Base-by-base conservation (phyloP, 2,797 vertebrate genomes). In the Macrochelys suwanniensis region DNA sequence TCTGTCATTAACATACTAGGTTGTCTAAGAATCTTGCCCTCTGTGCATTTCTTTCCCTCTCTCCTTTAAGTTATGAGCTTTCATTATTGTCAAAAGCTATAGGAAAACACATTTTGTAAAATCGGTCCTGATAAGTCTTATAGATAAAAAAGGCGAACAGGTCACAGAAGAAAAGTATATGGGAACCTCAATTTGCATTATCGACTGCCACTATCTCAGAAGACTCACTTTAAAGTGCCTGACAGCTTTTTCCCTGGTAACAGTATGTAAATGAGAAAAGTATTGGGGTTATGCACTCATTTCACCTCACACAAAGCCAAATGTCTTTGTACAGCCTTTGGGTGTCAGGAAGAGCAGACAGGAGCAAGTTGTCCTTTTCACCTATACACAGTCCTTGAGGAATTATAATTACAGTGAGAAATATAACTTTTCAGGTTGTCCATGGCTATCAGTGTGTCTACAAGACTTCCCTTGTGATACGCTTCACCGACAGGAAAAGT, bases 101-200 rank as follows among this genome's bases (percentile, higher is more conserved):
- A 84, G 89, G 49, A 95, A 95, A 97, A 89, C 0, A 1, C 17
- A 74, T 94, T 89, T 91, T 90, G 83, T 93, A 93, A 95, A 95
- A 91, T 88, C 51, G 92, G 50, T 68, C 77, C 89, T 96, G 88
- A 85, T 93, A 91, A 95, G 37, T 80, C 28, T 42, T 77, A 25
- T 3, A 91, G 89, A 93, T 94, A 89, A 95, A 91, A 91, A 92
- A 87, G 84, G 92, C 6, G 1, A 92, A 88, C 11, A 85, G 82
- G 87, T 97, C 87, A 92, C 8, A 53, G 74, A 90, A 96, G 49
- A 94, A 96, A 94, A 93, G 53, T n/a, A 50, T 56, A 15, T 86
- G 84, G 33, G 87, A 94, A 92, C 37, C 85, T 93, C 84, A 85
- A 8, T 97, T 97, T 96, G 61, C 96, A 97, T 96, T 97, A 97